Evolutionary conservation across 2,888 invertebrate species (phyloP).

Genomic region (Xylota sylvarum): DNA sequence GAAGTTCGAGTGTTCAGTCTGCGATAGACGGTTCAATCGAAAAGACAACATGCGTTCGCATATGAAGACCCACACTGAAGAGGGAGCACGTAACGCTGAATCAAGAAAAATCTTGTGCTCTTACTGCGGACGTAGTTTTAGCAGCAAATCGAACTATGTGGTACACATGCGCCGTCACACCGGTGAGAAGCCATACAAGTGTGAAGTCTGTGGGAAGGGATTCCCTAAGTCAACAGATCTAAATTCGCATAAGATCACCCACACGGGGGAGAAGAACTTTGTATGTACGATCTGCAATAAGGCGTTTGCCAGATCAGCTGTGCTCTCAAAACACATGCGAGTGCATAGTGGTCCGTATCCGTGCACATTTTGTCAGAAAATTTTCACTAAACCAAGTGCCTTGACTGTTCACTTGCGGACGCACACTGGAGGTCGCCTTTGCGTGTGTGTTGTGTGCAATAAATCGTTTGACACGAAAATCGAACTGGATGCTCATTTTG

Average conservation of each 20-base stretch:
- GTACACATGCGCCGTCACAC: conserved; percentile 78
- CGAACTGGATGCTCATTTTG: conserved; percentile 55
- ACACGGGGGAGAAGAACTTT: conserved; percentile 75
- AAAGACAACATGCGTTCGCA: conserved; percentile 78
- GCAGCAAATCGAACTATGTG: conserved; percentile 77
- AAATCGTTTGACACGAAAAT: conserved; percentile 41
- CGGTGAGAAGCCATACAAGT: conserved; percentile 77
- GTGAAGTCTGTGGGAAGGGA: conserved; percentile 77
- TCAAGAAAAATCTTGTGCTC: conserved; percentile 75
- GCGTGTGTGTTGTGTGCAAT: conserved; percentile 57
- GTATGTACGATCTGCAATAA: conserved; percentile 73
- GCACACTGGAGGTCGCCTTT: conserved; percentile 39
- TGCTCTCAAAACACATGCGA: conserved; percentile 77
- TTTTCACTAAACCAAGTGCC: conserved; percentile 73
- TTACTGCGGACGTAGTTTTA: conserved; percentile 78
- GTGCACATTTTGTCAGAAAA: conserved; percentile 68
- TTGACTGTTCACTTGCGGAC: conserved; percentile 70
- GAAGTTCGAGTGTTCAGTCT: conserved; percentile 77
- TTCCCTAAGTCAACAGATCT: conserved; percentile 77
- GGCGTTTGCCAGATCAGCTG: conserved; percentile 73
- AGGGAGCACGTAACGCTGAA: conserved; percentile 71
- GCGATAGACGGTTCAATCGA: conserved; percentile 76
- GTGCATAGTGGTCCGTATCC: conserved; percentile 70
- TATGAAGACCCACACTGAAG: conserved; percentile 77
- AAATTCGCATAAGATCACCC: conserved; percentile 77